Evolutionary conservation across 1,140 invertebrate species (phyloP).

Genomic region (Drosophila neocordata): DNA sequence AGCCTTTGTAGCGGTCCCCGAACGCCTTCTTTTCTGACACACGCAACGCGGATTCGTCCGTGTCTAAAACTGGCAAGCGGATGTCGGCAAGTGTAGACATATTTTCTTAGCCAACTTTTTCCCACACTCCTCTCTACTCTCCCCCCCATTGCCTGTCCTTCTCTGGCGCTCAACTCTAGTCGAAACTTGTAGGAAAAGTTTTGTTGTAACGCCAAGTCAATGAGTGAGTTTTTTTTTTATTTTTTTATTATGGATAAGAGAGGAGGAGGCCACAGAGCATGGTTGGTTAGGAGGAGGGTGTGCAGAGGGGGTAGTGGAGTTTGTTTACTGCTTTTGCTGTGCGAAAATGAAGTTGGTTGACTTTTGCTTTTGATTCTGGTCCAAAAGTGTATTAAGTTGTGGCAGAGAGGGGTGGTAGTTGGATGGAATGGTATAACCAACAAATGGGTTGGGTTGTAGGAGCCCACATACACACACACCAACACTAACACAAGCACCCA

Average conservation of each 20-base stretch:
- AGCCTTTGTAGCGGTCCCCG: constrained; percentile 50
- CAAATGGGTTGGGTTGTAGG: background rate
- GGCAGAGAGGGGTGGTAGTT: background rate
- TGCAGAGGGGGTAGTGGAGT: constrained; percentile 16
- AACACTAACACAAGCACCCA: background rate
- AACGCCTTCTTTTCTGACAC: constrained; percentile 36
- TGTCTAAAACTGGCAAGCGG: constrained; percentile 61
- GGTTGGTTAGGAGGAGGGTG: background rate
- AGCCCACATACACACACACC: constrained; percentile 1
- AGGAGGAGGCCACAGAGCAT: background rate
- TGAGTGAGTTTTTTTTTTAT: constrained; percentile 57
- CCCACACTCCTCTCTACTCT: background rate
- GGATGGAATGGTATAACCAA: background rate
- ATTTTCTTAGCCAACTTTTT: constrained; percentile 69
- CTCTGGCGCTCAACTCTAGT: constrained; percentile 37
- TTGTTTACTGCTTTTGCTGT: constrained; percentile 60
- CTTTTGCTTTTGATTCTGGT: constrained; percentile 62
- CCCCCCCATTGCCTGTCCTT: background rate
- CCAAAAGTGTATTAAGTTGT: constrained; percentile 66
- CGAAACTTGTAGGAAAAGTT: constrained; percentile 54
- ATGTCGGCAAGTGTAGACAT: constrained; percentile 72
- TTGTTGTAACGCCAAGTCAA: constrained; percentile 72
- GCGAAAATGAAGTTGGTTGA: constrained; percentile 72
- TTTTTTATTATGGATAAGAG: background rate
- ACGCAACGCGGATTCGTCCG: constrained; percentile 31